Base-by-base conservation (phyloP, 2,797 vertebrate species). In the Calcarius lapponicus region DNA sequence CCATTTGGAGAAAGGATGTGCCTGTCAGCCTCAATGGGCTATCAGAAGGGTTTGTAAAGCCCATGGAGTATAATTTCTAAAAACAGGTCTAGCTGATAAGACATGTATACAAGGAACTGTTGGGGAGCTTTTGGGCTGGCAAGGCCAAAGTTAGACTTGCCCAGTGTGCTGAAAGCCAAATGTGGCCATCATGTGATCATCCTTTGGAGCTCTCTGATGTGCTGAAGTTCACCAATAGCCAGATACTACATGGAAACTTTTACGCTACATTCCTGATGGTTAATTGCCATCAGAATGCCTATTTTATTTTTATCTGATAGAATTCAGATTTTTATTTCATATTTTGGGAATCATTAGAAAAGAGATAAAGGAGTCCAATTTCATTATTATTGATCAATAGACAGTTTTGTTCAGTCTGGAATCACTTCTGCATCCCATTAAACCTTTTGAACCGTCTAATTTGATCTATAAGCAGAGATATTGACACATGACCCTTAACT, bases 401-500 rank as follows among this genome's bases (percentile, higher is more conserved):
- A 53, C 47, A 26, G 2, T 50, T 93, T 56, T 65, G 11, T 92
- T 80, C 36, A 20, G 25, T 47, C 17, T 81, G 76, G 47, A 65
- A 53, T 60, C 48, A 3, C 6, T 78, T 78, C 38, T 91, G 26
- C 53, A 64, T 80, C 26, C 32, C 13, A 17, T 80, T 84, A 93
- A 86, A 91, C 32, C 20, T 92, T 89, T 71, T 84, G 60, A 71
- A 82, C 73, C 86, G 31, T 79, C 40, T 66, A 17, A 84, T 90
- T 84, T 91, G 73, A 90, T 92, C 57, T 76, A 6, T 78, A 86
- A 91, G 73, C 70, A 75, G 81, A 70, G 95, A 70, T 90, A 64
- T 5, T 75, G 78, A 45, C 78, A 69, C 43, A 10, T 91, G 82
- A 53, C 48, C 70, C 38, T 45, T 88, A 56, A 76, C 76, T 84